These are phyloP conservation scores for Poecilia velifera DNA, from an alignment of 2,797 vertebrate genomes.

Conservation along the genomic window DNA sequence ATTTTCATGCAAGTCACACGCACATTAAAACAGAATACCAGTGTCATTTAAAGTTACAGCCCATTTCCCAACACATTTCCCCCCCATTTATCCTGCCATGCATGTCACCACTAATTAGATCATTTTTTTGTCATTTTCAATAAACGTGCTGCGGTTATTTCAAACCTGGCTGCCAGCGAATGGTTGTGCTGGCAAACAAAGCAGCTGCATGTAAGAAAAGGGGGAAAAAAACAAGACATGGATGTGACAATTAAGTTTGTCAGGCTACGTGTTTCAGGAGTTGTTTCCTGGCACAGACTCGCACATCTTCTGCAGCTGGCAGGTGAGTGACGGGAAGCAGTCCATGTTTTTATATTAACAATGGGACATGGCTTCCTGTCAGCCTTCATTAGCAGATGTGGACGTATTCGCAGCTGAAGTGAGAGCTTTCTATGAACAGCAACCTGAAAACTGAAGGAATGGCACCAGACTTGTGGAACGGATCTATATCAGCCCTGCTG, in stretches of 20 bases:
- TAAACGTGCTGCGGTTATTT: constrained; percentile 31
- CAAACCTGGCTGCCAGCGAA: constrained; percentile 39
- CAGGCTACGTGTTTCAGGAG: constrained; percentile 36
- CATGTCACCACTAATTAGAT: constrained; percentile 52
- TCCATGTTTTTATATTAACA: constrained; percentile 30
- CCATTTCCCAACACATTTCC: constrained; percentile 36
- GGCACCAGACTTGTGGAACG: background rate
- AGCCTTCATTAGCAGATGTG: constrained; percentile 12
- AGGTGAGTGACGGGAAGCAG: constrained; percentile 51
- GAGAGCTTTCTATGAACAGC: constrained; percentile 6
- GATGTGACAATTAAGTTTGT: constrained; percentile 51
- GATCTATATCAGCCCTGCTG: background rate
- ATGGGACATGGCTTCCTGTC: constrained; percentile 27
- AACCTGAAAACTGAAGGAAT: constrained; percentile 2
- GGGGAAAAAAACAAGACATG: constrained; percentile 15
- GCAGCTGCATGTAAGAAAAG: constrained; percentile 3
- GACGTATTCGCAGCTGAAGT: background rate
- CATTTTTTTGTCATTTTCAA: constrained; percentile 30
- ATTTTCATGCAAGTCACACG: constrained; percentile 53
- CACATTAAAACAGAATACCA: constrained; percentile 43
- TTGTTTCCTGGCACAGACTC: constrained; percentile 38
- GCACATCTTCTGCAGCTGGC: constrained; percentile 30
- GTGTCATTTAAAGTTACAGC: constrained; percentile 56
- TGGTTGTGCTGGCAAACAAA: constrained; percentile 38
- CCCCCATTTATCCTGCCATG: constrained; percentile 25